Evolutionary conservation across 2,888 invertebrate genomes (phyloP), one percentile per base, ranked within the genome.

Genomic region (Charanyca ferruginea): DNA sequence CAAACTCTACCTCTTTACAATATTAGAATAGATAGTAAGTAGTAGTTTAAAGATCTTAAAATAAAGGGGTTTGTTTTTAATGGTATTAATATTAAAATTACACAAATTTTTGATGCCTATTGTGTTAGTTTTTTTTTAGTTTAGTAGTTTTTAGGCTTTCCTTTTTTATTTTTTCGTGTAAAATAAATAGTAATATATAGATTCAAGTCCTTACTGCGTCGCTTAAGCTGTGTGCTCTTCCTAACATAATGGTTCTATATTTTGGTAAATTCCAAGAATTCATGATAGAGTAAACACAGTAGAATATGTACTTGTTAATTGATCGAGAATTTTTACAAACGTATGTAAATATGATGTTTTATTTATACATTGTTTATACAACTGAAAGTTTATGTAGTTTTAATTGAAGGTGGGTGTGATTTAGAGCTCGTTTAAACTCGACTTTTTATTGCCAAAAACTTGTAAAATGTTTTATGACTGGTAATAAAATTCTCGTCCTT

Each of bases 401-500:
- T 65, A 65, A 73, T 53, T 78, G 47, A 45, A 20, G 28, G 66
- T 73, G 44, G 72, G 73, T 32, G 52, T 73, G 42, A 67, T 51
- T 51, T 28, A 68, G 28, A 59, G 45, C 49, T 38, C 13, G 67
- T 58, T 13, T 66, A 16, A 51, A 57, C 0, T 67, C 8, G 22
- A 16, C 7, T 38, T 67, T 67, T 68, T 67, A 67, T 28, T 68
- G 58, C 58, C 4, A 16, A 22, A 25, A 49, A 25, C 44, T 28
- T 67, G 68, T 58, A 68, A 22, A 68, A 28, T 67, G 58, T 58
- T 68, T 59, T 59, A 68, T 20, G 49, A n/a, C 44, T 5, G 11
- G 38, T 41, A 9, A 32, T 51, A 67, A 68, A 59, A 67, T 67
- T 38, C 38, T 25, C 48, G 13, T 8, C 8, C 8, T 35, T 25